Evolutionary conservation across 2,888 invertebrate genomes (phyloP), one percentile per base, ranked within the genome.

Genomic region (Latrodectus hesperus): DNA sequence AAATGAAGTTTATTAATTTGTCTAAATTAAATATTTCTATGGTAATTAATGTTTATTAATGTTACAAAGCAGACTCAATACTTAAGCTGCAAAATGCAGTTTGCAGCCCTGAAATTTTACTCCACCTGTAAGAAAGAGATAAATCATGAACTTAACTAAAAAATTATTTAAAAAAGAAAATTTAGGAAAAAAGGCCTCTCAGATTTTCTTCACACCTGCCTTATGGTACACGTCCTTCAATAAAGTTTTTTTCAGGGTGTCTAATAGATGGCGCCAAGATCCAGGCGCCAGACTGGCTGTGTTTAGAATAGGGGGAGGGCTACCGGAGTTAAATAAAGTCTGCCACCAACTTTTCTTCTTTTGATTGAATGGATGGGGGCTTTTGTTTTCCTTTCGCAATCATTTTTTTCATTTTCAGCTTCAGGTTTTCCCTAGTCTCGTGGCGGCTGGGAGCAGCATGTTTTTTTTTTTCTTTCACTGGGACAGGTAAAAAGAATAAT

Each of bases 311-410:
- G 80, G 38, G 38, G 38, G 79, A 80, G 75, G 75, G 70, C 75
- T 77, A 74, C 75, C 26, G 67, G 80, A 80, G 80, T 86, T 86
- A 86, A 86, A 86, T 86, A 86, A 86, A 86, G 85, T 75, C 79
- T 80, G 74, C 75, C 71, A 76, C 78, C 75, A 75, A 80, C 85
- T 64, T 60, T 70, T 22, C 74, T 73, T 82, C 82, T 16, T 82
- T 82, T 82, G 82, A 82, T 82, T 70, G 82, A 82, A 75, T 82
- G 68, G 82, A 77, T 77, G 78, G 75, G 51, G 70, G 26, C 71
- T 75, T 68, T 68, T 70, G 49, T 60, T 70, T 70, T 74, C 67
- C 55, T 51, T 26, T 22, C 26, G 53, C 53, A 38, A 38, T 38
- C 38, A 38, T 73, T 81, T 49, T 82, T 68, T 74, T 68, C 74